Base-by-base conservation (phyloP, 2,113 vertebrate genomes). In the Urocolius indicus region DNA sequence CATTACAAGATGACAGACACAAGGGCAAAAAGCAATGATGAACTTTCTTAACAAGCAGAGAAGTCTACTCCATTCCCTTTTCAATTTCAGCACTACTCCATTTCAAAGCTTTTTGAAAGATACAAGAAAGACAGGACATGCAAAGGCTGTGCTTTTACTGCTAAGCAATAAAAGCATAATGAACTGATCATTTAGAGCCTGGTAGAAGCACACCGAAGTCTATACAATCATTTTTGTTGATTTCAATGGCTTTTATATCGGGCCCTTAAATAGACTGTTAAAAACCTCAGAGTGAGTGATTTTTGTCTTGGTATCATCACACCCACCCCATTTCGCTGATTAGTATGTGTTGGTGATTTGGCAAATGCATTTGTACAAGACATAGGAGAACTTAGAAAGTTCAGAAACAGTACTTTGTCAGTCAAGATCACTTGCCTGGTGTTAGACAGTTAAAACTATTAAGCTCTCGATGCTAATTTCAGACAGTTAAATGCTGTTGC, bases 401-500 rank as follows among this genome's bases (percentile, higher is more conserved):
- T 95, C 34, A 78, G 59, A 77, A 96, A 74, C 6, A 95, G 96
- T 38, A 91, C 52, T 90, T 75, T 24, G 18, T 63, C 63, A 87
- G 77, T 90, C 73, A 93, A 78, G 95, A 90, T 62, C 36, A 23
- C 68, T 96, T 65, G 51, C 74, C 90, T 95, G 61, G 52, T 63
- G 81, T 87, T 94, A 96, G 71, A 89, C 93, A 90, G 94, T 91
- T 68, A 96, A 84, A 61, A 52, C 61, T 59, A 63, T 45, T 19
- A 87, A 84, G 78, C 36, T 30, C 58, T 41, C 80, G 19, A 90
- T 90, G 72, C 48, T 81, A 57, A 88, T 58, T 96, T 79, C 79
- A 93, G 96, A 96, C 86, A 91, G 62, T 90, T 72, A 93, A 96
- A 97, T 76, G 77, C 78, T 94, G 88, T 55, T 96, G 95, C 92